Evolutionary conservation across 2,113 vertebrate genomes (phyloP).

Genomic region (Delphinus delphis): DNA sequence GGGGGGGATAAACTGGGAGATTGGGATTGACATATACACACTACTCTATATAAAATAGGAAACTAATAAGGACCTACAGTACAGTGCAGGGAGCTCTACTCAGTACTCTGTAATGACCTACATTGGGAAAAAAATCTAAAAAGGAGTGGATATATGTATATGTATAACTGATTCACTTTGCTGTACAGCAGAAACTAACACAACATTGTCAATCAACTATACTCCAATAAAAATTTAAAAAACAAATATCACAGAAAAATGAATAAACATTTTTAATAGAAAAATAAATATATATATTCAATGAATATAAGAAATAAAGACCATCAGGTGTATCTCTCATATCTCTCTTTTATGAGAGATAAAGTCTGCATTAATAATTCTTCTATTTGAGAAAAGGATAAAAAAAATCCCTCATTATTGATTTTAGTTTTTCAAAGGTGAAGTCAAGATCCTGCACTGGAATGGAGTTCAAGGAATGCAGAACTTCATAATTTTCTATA

Average conservation of each 20-base stretch:
- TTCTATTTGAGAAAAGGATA: constrained; percentile 7
- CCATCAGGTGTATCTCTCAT: not conserved
- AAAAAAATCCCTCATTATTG: not conserved
- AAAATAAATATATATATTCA: not conserved
- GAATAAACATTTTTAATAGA: not conserved
- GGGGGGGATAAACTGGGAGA: too few species aligned
- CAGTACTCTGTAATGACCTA: not conserved
- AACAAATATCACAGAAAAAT: not conserved
- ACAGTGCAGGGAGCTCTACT: not conserved
- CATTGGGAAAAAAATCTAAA: not conserved
- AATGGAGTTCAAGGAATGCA: not conserved
- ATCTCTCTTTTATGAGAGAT: not conserved
- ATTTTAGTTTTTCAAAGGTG: not conserved
- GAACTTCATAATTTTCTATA: not conserved
- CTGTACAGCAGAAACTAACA: not conserved
- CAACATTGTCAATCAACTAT: not conserved
- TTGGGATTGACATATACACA: not conserved
- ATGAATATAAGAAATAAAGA: not conserved
- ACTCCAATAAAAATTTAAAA: not conserved
- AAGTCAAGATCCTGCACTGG: not conserved
- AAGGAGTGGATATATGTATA: not conserved
- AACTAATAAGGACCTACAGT: not conserved
- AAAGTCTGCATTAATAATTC: not conserved
- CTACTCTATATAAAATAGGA: not conserved
- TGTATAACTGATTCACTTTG: not conserved